Conservation (phyloP, 2,888 invertebrate genomes). For the Charanyca ferruginea region DNA sequence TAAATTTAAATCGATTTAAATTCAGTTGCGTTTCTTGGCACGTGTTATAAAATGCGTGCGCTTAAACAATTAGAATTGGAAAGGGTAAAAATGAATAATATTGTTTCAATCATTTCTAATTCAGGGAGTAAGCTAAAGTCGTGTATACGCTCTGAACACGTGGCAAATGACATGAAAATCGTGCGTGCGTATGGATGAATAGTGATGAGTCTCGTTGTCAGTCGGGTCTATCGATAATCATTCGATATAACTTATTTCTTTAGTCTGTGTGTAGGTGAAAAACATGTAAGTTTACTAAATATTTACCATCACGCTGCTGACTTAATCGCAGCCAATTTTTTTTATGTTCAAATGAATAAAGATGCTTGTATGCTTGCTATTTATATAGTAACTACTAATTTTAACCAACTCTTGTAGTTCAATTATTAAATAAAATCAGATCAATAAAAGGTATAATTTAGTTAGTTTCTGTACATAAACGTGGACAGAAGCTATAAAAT, state of each 20-base stretch:
- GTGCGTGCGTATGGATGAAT: slow-evolving; percentile 81
- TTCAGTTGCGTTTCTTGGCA: slow-evolving; percentile 80
- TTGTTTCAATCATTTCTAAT: slow-evolving; percentile 85
- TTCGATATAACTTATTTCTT: background rate
- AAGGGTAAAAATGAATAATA: slow-evolving; percentile 87
- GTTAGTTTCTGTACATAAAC: background rate
- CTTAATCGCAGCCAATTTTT: too few relatives aligned
- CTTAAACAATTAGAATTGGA: slow-evolving; percentile 85
- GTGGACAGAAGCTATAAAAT: background rate
- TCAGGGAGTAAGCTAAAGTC: slow-evolving; percentile 84
- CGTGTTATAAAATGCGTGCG: slow-evolving; percentile 84
- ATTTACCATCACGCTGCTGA: too few relatives aligned
- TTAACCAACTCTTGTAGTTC: too few relatives aligned
- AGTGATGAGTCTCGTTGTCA: slow-evolving; percentile 65
- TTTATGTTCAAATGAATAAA: too few relatives aligned
- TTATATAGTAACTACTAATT: too few relatives aligned
- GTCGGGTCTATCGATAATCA: slow-evolving; percentile 58
- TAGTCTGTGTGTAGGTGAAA: background rate
- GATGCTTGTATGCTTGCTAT: too few relatives aligned
- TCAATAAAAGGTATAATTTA: background rate
- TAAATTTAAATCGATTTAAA: slow-evolving; percentile 80
- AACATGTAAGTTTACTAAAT: too few relatives aligned
- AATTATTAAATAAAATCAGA: background rate
- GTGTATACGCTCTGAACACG: slow-evolving; percentile 87
- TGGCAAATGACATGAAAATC: slow-evolving; percentile 89